phyloP scores from a whole-genome alignment of 37 sponge, comb jelly and placozoan species.

The Cladorhizidae sp. region DNA sequence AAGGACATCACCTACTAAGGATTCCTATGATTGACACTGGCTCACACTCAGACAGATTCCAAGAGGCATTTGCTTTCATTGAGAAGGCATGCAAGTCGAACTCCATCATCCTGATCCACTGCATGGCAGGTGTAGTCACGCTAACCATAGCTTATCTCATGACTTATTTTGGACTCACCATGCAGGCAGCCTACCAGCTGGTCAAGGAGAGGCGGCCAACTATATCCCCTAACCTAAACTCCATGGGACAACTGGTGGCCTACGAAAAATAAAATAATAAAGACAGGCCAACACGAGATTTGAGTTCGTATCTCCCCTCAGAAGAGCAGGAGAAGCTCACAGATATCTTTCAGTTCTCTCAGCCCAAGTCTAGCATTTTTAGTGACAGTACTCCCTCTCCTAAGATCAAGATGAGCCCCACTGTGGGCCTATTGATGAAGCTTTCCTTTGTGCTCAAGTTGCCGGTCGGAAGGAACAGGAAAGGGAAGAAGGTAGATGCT shows the following conservation, averaged over 20 bases:
- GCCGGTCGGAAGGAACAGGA: conserved; percentile 2
- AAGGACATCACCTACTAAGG: conserved; percentile 58
- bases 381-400: conserved; percentile 11
- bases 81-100: conserved; percentile 62
- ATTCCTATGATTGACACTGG: conserved; percentile 81
- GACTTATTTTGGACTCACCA: conserved; percentile 65
- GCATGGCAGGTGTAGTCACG: conserved; percentile 94
- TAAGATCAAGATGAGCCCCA: not conserved
- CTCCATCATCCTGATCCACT: conserved; percentile 82
- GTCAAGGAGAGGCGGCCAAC: conserved; percentile 82
- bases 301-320: conserved; percentile 14
- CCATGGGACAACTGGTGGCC: conserved; percentile 97
- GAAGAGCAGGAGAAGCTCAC: conserved; percentile 25
- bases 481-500: not conserved
- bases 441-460: not conserved
- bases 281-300: not conserved
- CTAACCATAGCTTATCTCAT: conserved; percentile 95
- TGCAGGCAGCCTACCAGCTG: conserved; percentile 89
- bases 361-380: not conserved
- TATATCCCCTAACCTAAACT: conserved; percentile 96
- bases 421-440: not conserved
- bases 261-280: conserved; percentile 65
- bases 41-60: conserved; percentile 63
- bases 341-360: not conserved
- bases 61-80: conserved; percentile 87